A percentile compares a stretch with the other conserved stretches of the same genome.
Conservation (phyloP, 2,797 vertebrate genomes). For the Oreochromis mossambicus region DNA sequence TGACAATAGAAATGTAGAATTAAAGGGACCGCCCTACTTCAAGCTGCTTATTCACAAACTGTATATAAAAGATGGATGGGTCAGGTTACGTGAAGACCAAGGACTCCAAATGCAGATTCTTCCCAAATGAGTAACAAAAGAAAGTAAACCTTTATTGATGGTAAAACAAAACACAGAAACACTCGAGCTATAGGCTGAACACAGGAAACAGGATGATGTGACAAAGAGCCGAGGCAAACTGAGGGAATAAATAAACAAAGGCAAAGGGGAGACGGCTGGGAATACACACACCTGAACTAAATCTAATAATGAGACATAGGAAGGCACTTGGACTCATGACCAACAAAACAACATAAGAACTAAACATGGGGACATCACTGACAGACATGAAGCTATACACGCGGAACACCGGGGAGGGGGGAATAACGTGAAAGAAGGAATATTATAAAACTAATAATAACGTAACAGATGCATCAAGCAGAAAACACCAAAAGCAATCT, state of each 20-base stretch:
- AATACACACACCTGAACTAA: not conserved
- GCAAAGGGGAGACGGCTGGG: not conserved
- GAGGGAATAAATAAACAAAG: not conserved
- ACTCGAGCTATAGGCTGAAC: not conserved
- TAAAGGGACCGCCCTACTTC: not conserved
- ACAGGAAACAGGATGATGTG: not conserved
- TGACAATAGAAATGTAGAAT: not conserved
- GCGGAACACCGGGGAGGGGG: not conserved
- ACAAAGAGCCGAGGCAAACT: not conserved
- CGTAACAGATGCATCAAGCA: not conserved
- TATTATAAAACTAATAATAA: not conserved
- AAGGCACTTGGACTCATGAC: not conserved
- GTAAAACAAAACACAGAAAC: not conserved
- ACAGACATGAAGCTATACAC: not conserved
- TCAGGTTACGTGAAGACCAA: not conserved
- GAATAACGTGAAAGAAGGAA: not conserved
- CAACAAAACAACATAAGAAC: not conserved
- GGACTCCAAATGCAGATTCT: not conserved
- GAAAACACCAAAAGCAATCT: not conserved
- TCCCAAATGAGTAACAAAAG: not conserved
- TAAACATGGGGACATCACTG: not conserved
- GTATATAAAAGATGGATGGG: not conserved
- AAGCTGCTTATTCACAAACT: not conserved
- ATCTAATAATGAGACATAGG: not conserved
- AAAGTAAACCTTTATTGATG: not conserved